phyloP scores from a whole-genome alignment of 2,797 vertebrate genomes.

The Leontopithecus rosalia region DNA sequence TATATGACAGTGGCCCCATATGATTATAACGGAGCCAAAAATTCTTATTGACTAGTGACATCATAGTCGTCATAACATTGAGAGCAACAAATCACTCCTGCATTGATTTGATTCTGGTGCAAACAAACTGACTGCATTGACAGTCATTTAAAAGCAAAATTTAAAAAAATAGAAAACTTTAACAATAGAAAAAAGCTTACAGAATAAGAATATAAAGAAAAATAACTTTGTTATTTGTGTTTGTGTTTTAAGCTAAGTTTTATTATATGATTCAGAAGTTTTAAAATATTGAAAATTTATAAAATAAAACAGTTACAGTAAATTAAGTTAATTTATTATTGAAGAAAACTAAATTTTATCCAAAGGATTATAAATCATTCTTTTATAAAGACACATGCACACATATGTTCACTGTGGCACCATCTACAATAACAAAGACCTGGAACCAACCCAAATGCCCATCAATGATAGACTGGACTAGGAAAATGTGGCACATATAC shows the following conservation, averaged over 20 bases:
- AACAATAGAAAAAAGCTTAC: background rate
- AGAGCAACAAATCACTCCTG: background rate
- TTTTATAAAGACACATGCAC: no score
- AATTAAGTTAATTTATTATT: background rate
- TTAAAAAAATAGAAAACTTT: background rate
- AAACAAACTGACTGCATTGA: background rate
- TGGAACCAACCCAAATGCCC: no score
- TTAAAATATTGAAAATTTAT: background rate
- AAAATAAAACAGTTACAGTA: background rate
- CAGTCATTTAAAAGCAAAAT: background rate
- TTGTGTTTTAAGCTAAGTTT: background rate
- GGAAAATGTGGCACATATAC: no score
- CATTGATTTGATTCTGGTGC: background rate
- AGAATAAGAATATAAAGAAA: background rate
- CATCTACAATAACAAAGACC: no score
- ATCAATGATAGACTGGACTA: no score
- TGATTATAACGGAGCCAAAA: background rate
- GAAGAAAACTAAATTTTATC: background rate
- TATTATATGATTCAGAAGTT: background rate
- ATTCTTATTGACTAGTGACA: background rate
- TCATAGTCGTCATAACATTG: background rate
- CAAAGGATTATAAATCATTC: no score
- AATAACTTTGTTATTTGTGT: background rate
- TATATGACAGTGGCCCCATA: background rate
- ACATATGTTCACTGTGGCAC: no score